Base-by-base conservation (phyloP, 2,113 vertebrate species). In the Cebus imitator region DNA sequence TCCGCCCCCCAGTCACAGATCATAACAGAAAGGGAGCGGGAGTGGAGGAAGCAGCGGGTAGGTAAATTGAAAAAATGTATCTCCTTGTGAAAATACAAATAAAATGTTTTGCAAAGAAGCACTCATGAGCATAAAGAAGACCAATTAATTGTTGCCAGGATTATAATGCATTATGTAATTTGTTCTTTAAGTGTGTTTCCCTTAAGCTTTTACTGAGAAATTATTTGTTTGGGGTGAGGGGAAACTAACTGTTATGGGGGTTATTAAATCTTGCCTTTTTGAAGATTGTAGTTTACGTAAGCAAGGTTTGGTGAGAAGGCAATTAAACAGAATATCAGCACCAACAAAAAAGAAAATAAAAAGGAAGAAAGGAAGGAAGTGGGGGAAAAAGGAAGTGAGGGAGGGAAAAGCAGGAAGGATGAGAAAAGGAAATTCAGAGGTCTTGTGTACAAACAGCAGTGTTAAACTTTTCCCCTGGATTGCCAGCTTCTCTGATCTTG, bases 1-100 rank as follows among this genome's bases (percentile, higher is more conserved):
- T 61, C 50, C 58, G 70, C 61, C 80, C 58, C 64, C 40, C 35
- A n/a, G 90, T 37, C 79, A 93, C 78, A 73, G 66, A 92, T 72
- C 50, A 8, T 75, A 73, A 40, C 10, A 23, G 86, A 55, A 68
- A 87, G 86, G 61, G 10, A 87, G 45, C 17, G 48, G 55, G 79
- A 76, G 37, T 43, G 35, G 84, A 40, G 23, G 52, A 85, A 85
- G 72, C 45, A 90, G 50, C 35, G 45, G 48, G 73, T 27, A 76
- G 23, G 48, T 30, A n/a, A 43, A 64, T 20, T 0, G 2, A 58
- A 92, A 87, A 79, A 12, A 20, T 1, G 8, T 16, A 64, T 3
- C 50, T 87, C 30, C 78, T 81, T 30, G 50, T 5, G 81, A 91
- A 88, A 86, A 76, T 8, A 27, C 17, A 81, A 20, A 79, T 43